A percentile compares a stretch with the other conserved stretches of the same genome.
Evolutionary conservation across 1,140 invertebrate genomes (phyloP).

Genomic region (Notospermus geniculatus): DNA sequence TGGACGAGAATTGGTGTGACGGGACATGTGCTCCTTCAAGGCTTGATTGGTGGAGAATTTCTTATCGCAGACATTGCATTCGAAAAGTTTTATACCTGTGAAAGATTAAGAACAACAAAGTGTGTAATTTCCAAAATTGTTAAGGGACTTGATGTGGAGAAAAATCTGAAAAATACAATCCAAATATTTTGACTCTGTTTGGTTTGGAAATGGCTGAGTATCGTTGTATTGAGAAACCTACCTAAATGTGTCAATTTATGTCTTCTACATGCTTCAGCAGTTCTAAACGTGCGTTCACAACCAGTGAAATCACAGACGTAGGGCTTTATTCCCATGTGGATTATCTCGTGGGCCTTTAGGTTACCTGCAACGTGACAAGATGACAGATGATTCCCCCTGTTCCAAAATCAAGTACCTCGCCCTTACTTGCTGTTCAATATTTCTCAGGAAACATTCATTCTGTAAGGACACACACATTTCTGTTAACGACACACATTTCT

Average conservation of each 20-base stretch:
- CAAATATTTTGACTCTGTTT: too few species aligned
- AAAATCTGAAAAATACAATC: neutral
- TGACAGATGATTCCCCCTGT: too few species aligned
- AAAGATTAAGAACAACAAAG: neutral
- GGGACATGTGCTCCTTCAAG: slow-evolving; percentile 43
- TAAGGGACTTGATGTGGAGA: neutral
- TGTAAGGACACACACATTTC: too few species aligned
- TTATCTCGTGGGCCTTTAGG: slow-evolving; percentile 41
- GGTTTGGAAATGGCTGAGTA: too few species aligned
- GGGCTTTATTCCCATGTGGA: slow-evolving; percentile 74
- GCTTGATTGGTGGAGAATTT: slow-evolving; percentile 46
- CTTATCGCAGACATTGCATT: slow-evolving; percentile 42
- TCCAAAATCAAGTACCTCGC: too few species aligned
- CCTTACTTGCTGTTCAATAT: too few species aligned
- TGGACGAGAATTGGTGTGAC: slow-evolving; percentile 39
- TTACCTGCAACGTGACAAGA: slow-evolving; percentile 33
- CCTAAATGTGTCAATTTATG: slow-evolving; percentile 40
- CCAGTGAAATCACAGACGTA: slow-evolving; percentile 95
- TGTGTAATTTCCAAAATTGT: neutral
- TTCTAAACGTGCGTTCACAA: slow-evolving; percentile 70
- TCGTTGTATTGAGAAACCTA: slow-evolving; percentile 16
- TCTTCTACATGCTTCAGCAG: slow-evolving; percentile 35
- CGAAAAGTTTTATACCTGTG: slow-evolving; percentile 50
- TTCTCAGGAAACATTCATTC: too few species aligned
- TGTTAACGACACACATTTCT: too few species aligned